phyloP scores from a whole-genome alignment of 2,888 invertebrate species.

The Diaperis boleti region DNA sequence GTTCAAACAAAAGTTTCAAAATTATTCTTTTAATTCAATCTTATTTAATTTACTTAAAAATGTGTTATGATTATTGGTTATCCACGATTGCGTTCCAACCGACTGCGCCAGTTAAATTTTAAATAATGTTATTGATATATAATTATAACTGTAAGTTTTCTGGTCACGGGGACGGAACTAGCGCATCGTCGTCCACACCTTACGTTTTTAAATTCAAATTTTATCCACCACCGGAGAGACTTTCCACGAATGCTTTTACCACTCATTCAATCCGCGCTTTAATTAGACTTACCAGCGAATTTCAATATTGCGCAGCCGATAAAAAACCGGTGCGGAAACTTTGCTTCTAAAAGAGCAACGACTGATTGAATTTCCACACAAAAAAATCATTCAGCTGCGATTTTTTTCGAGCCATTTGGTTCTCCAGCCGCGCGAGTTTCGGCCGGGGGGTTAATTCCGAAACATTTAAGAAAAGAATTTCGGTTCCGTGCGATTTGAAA shows the following conservation, averaged over 20 bases:
- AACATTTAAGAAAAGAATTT: constrained; percentile 10
- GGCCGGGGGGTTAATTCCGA: constrained; percentile 26
- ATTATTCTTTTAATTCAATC: no score
- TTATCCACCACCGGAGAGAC: constrained; percentile 1
- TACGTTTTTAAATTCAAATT: constrained; percentile 1
- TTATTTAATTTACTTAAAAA: no score
- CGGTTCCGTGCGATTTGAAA: constrained; percentile 21
- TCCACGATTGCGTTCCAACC: no score
- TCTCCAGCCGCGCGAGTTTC: constrained; percentile 6
- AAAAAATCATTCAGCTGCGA: constrained; percentile 14
- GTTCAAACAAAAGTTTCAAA: no score
- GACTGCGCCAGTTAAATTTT: no score
- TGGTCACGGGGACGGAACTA: no score
- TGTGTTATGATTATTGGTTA: no score
- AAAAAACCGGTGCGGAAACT: not conserved
- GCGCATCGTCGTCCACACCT: constrained; percentile 10
- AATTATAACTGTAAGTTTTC: no score
- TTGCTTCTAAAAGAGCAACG: not conserved
- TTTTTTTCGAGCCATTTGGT: constrained; percentile 23
- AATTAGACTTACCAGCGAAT: not conserved
- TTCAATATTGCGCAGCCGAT: not conserved
- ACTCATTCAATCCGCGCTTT: not conserved
- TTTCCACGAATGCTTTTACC: not conserved
- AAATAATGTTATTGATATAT: no score
- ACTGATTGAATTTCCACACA: constrained; percentile 20